Evolutionary conservation across 2,113 vertebrate genomes (phyloP).

Genomic region (Oreocharis arfaki): DNA sequence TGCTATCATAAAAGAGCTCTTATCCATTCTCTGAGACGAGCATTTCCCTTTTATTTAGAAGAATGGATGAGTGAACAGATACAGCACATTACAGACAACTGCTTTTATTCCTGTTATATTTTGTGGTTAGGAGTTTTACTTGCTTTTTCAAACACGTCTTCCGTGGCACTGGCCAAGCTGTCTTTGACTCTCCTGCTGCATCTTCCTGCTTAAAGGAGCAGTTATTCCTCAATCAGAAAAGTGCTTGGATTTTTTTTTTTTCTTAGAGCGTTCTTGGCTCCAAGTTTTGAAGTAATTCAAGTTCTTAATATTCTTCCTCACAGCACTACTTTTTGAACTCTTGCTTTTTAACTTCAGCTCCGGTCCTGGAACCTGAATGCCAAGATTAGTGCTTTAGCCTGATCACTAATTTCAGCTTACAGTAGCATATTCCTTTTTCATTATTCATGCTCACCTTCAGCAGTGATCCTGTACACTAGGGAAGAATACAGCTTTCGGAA

Average conservation of each 20-base stretch:
- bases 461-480: neutral
- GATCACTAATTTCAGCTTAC: neutral
- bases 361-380: neutral
- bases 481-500: neutral
- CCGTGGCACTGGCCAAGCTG: neutral
- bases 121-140: neutral
- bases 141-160: neutral
- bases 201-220: neutral
- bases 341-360: neutral
- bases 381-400: neutral
- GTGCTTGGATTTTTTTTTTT: neutral
- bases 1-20: neutral
- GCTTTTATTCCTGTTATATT: neutral
- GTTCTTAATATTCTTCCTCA: neutral
- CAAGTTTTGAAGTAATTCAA: neutral
- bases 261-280: neutral
- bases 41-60: neutral
- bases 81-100: neutral
- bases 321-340: neutral
- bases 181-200: neutral
- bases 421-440: neutral
- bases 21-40: neutral
- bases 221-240: neutral
- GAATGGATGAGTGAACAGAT: neutral
- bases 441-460: neutral